Conservation (phyloP, 2,888 invertebrate genomes). For the Aporophyla nigra region DNA sequence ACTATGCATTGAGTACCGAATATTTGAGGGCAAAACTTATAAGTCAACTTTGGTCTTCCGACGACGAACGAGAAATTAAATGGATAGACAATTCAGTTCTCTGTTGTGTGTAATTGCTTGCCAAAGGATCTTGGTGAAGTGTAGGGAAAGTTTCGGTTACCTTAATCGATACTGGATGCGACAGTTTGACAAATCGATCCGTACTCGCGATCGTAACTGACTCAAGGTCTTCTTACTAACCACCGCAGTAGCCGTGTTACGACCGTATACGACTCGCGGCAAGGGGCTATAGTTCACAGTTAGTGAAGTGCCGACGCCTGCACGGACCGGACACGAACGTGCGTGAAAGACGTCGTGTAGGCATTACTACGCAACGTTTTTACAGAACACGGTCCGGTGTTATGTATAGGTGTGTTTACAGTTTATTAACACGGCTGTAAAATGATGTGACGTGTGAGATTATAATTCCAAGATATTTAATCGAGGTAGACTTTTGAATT, state of each 20-base stretch:
- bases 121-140: not conserved
- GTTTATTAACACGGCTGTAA: not conserved
- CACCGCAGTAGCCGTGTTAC: not conserved
- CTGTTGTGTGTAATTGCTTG: not conserved
- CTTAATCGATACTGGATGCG: not conserved
- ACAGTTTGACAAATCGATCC: conserved; percentile 9
- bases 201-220: not conserved
- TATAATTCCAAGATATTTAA: too few relatives aligned
- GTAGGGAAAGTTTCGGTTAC: not conserved
- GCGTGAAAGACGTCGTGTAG: not conserved
- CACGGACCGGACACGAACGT: not conserved
- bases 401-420: not conserved
- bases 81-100: not conserved
- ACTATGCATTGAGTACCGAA: not conserved
- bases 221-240: not conserved
- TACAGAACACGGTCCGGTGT: too few relatives aligned
- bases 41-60: not conserved
- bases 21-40: not conserved
- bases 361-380: not conserved
- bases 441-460: not conserved
- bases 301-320: not conserved
- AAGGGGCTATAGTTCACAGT: not conserved
- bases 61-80: not conserved
- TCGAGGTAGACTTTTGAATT: too few relatives aligned
- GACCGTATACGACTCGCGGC: too few relatives aligned